Evolutionary conservation across 2,888 invertebrate genomes (phyloP).

Genomic region (Aporophyla lueneburgensis): DNA sequence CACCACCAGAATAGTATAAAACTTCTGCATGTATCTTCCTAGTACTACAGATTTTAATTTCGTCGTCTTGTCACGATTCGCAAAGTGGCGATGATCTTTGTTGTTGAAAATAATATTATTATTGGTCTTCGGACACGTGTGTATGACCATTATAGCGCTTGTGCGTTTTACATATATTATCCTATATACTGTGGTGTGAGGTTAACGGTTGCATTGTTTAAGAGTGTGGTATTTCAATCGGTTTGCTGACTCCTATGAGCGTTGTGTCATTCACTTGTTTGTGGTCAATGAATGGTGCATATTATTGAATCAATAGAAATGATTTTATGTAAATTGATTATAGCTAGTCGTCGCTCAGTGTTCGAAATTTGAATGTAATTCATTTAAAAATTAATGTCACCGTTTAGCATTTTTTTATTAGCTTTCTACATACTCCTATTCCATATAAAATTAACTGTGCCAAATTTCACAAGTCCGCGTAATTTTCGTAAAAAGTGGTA

Average conservation of each 20-base stretch:
- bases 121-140: conserved; percentile 66
- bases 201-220: conserved; percentile 62
- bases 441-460: no score
- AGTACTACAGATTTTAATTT: conserved; percentile 33
- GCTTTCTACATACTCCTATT: no score
- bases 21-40: conserved; percentile 25
- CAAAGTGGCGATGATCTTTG: conserved; percentile 68
- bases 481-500: no score
- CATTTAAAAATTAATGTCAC: no score
- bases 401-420: no score
- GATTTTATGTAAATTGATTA: conserved; percentile 14
- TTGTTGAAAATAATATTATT: conserved; percentile 69
- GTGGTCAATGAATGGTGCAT: conserved; percentile 26
- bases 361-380: no score
- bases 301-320: conserved; percentile 6
- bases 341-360: no score
- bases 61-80: conserved; percentile 67
- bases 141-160: conserved; percentile 56
- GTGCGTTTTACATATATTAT: conserved; percentile 60
- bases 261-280: conserved; percentile 29
- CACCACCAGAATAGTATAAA: not conserved
- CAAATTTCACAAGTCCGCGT: no score
- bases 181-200: conserved; percentile 38
- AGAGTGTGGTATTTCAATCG: conserved; percentile 35
- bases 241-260: conserved; percentile 22